Conservation (phyloP, 2,888 invertebrate genomes). For the Lochmaea crataegi region DNA sequence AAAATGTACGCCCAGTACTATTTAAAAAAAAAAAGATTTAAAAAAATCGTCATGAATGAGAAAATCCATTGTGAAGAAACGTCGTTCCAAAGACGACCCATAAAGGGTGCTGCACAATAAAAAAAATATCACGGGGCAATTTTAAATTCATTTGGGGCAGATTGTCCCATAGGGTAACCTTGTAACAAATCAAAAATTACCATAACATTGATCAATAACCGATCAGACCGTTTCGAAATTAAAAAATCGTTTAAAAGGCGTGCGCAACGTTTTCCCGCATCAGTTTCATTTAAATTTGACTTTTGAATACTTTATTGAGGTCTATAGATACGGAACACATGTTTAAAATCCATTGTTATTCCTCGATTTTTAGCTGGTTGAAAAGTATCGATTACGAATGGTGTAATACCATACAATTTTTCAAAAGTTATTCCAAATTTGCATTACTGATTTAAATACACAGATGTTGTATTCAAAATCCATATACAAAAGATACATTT, state of each 20-base stretch:
- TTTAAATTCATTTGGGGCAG: slow-evolving; percentile 64
- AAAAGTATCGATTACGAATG: slow-evolving; percentile 52
- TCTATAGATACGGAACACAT: slow-evolving; percentile 56
- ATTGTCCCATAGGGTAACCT: slow-evolving; percentile 60
- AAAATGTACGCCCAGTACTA: slow-evolving; percentile 61
- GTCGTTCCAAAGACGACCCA: slow-evolving; percentile 55
- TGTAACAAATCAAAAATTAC: slow-evolving; percentile 63
- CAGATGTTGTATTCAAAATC: slow-evolving; percentile 26
- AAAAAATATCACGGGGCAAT: slow-evolving; percentile 59
- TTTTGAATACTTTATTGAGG: slow-evolving; percentile 59
- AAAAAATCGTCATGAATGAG: slow-evolving; percentile 54
- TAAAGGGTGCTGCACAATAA: slow-evolving; percentile 50
- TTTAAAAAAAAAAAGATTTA: slow-evolving; percentile 42
- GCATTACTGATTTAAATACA: slow-evolving; percentile 31
- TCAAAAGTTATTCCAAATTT: slow-evolving; percentile 32
- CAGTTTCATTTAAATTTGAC: slow-evolving; percentile 60
- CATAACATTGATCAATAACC: slow-evolving; percentile 61
- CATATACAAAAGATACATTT: slow-evolving; percentile 22
- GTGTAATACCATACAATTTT: slow-evolving; percentile 32
- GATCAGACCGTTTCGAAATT: slow-evolving; percentile 59
- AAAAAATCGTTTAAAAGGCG: slow-evolving; percentile 59
- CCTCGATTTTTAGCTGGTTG: slow-evolving; percentile 37
- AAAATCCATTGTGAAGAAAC: slow-evolving; percentile 57
- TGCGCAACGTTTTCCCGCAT: slow-evolving; percentile 55
- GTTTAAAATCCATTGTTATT: slow-evolving; percentile 43